Evolutionary conservation across 2,113 vertebrate genomes (phyloP), one percentile per base, ranked within the genome.

Genomic region (Chrysochloris asiatica): DNA sequence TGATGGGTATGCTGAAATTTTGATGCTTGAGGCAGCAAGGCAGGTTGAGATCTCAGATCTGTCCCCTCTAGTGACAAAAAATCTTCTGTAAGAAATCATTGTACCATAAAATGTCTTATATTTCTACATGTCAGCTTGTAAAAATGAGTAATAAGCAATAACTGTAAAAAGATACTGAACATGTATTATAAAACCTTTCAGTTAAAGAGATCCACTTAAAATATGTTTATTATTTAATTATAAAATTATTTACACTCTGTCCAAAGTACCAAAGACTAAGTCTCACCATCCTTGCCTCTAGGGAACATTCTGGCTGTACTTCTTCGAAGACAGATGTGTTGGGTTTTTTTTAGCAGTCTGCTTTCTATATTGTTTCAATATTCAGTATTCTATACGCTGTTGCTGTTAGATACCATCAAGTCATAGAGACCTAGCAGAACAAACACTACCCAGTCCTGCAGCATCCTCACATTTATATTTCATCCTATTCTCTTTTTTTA

Each of bases 211-310:
- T 81, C 86, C 8, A 61, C 5, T 72, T 92, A 88, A 76, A 41
- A 88, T 52, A 30, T 45, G 12, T 45, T 86, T 38, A 77, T 75
- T 71, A 28, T 67, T 71, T 77, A 30, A 65, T 56, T 76, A 81
- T 59, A 8, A 91, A 78, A 75, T 76, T 81, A 77, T 63, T 78
- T 91, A 36, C n/a, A n/a, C n/a, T n/a, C n/a, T n/a, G n/a, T n/a
- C n/a, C n/a, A n/a, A n/a, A n/a, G n/a, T n/a, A n/a, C n/a, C n/a
- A n/a, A n/a, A n/a, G n/a, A n/a, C n/a, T n/a, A n/a, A n/a, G n/a
- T n/a, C n/a, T n/a, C n/a, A n/a, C n/a, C n/a, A n/a, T n/a, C n/a
- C n/a, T n/a, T n/a, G n/a, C n/a, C n/a, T n/a, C n/a, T n/a, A n/a
- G n/a, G n/a, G n/a, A n/a, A n/a, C n/a, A n/a, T n/a, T n/a, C n/a